Percentiles rank a stretch among this genome's conserved stretches.
phyloP scores from a whole-genome alignment of 1,140 invertebrate genomes.

The Lordiphosa clarofinis region DNA sequence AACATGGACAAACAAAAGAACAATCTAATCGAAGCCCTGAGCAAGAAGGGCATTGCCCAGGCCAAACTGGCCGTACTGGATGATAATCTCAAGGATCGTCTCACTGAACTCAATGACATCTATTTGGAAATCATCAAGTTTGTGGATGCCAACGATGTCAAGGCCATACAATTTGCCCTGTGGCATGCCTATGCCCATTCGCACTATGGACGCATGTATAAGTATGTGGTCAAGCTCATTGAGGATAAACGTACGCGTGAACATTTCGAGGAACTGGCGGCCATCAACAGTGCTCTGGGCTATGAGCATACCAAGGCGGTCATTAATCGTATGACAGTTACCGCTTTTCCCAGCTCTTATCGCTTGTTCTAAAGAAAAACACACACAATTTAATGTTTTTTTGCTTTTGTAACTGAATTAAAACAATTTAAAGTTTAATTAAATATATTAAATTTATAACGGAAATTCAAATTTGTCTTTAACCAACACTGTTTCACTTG shows the following conservation, averaged over 20 bases:
- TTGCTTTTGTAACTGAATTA: conserved; percentile 33
- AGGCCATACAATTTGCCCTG: conserved; percentile 88
- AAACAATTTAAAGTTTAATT: conserved; percentile 1
- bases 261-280: conserved; percentile 86
- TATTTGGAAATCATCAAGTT: conserved; percentile 88
- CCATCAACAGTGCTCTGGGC: conserved; percentile 84
- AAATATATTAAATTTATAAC: conserved; percentile 9
- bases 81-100: conserved; percentile 78
- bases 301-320: conserved; percentile 86
- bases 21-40: conserved; percentile 88
- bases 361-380: conserved; percentile 66
- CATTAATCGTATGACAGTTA: conserved; percentile 63
- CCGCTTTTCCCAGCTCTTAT: conserved; percentile 63
- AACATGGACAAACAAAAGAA: conserved; percentile 91
- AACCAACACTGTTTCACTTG: conserved; percentile 22
- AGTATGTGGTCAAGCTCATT: conserved; percentile 86
- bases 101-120: conserved; percentile 84
- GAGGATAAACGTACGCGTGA: conserved; percentile 90
- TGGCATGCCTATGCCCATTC: conserved; percentile 89
- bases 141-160: conserved; percentile 87
- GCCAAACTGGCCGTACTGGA: conserved; percentile 83
- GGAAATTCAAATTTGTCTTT: background rate
- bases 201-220: conserved; percentile 90
- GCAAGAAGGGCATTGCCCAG: conserved; percentile 87
- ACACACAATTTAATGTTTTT: conserved; percentile 33